phyloP scores from a whole-genome alignment of 2,888 invertebrate genomes.

The Eilema sororculum region DNA sequence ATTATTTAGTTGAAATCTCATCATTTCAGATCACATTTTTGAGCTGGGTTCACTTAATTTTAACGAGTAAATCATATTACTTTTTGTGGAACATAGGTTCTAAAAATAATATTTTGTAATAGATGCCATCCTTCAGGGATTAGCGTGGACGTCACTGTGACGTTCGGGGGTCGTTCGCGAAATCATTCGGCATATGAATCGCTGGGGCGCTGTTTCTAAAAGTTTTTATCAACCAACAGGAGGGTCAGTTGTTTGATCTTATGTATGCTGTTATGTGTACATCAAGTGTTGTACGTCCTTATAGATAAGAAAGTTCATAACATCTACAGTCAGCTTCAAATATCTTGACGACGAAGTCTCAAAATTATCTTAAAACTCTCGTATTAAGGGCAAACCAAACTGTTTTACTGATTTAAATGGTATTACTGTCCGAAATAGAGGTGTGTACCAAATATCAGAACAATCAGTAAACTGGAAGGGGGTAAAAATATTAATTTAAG shows the following conservation, averaged over 20 bases:
- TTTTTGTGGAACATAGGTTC: slow-evolving; percentile 14
- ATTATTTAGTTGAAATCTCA: background rate
- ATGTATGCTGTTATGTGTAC: no score
- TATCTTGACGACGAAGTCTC: no score
- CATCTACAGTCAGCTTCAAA: no score
- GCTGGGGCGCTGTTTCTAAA: background rate
- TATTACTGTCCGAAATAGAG: no score
- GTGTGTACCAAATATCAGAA: no score
- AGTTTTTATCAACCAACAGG: background rate
- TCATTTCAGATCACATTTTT: background rate
- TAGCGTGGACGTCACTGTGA: background rate
- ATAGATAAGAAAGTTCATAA: no score
- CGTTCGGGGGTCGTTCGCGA: background rate
- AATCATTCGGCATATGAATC: background rate
- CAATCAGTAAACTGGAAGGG: no score
- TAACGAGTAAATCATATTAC: slow-evolving; percentile 15
- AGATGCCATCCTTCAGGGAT: slow-evolving; percentile 16
- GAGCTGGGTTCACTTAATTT: slow-evolving; percentile 2
- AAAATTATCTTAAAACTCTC: no score
- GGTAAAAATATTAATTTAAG: no score
- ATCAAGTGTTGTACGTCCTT: no score
- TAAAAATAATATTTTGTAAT: slow-evolving; percentile 22
- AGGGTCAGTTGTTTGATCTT: background rate
- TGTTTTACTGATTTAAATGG: no score
- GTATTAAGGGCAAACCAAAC: no score